Evolutionary conservation across 2,888 invertebrate species (phyloP).

Genomic region (Galerucella calmariensis): DNA sequence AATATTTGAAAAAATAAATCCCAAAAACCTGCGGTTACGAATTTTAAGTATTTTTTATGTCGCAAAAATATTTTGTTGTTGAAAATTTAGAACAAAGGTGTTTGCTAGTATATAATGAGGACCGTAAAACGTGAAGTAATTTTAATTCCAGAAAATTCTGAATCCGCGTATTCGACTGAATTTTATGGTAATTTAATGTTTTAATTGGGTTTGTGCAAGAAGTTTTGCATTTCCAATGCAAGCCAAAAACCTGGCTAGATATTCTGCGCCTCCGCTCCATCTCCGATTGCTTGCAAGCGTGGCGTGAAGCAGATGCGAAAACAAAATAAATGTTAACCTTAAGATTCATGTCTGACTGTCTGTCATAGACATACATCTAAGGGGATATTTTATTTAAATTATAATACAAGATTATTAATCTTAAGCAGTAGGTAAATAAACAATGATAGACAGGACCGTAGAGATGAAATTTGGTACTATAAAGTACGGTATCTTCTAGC

Average conservation of each 20-base stretch:
- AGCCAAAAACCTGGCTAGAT: slow-evolving; percentile 4
- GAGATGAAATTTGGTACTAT: too few species aligned
- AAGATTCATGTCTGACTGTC: background rate
- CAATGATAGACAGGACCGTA: too few species aligned
- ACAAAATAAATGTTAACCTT: slow-evolving; percentile 15
- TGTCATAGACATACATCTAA: background rate
- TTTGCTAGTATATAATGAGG: background rate
- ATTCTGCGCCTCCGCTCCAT: slow-evolving; percentile 9
- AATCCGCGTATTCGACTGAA: slow-evolving; percentile 35
- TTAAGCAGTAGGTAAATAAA: too few species aligned
- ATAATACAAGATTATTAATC: too few species aligned
- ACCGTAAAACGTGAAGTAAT: background rate
- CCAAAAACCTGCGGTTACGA: too few species aligned
- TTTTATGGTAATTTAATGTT: slow-evolving; percentile 53
- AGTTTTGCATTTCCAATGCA: slow-evolving; percentile 33
- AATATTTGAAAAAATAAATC: too few species aligned
- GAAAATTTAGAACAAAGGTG: too few species aligned
- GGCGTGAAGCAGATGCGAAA: slow-evolving; percentile 11
- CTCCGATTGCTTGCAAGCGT: background rate
- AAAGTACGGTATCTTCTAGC: too few species aligned
- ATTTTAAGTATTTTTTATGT: too few species aligned
- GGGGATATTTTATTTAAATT: background rate
- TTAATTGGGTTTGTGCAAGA: slow-evolving; percentile 48
- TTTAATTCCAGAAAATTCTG: slow-evolving; percentile 23
- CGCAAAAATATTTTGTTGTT: too few species aligned